A percentile compares a stretch with the other conserved stretches of the same genome.
phyloP scores from a whole-genome alignment of 2,113 vertebrate genomes.

The Phylloscopus whistleri region DNA sequence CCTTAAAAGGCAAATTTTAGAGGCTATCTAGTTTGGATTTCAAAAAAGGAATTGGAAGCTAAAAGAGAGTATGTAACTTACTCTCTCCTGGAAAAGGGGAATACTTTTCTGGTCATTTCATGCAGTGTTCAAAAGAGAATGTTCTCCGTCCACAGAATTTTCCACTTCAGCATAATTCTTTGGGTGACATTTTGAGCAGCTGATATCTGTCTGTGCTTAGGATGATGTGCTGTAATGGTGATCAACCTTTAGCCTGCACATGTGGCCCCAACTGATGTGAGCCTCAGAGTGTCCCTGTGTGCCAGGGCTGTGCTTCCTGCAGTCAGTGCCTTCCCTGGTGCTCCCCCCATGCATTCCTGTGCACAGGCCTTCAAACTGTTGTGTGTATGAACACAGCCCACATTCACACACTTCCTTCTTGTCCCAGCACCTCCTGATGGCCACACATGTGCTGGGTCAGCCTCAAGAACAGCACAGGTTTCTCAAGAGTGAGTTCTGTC shows the following conservation, averaged over 20 bases:
- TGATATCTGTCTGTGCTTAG: not conserved
- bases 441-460: accelerated
- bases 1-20: not conserved
- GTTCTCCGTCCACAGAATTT: not conserved
- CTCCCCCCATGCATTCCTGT: not conserved
- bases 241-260: not conserved
- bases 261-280: not conserved
- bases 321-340: accelerated
- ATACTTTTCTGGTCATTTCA: not conserved
- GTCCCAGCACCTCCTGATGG: not conserved
- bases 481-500: not conserved
- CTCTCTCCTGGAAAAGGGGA: not conserved
- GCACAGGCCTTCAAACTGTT: not conserved
- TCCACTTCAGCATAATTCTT: not conserved
- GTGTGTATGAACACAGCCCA: not conserved
- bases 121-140: not conserved
- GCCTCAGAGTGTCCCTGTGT: not conserved
- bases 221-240: not conserved
- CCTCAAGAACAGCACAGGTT: not conserved
- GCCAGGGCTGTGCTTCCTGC: not conserved
- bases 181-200: not conserved
- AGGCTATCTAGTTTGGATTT: not conserved
- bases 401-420: not conserved
- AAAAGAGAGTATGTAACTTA: not conserved
- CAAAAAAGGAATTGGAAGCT: not conserved